Evolutionary conservation across 1,140 invertebrate genomes (phyloP).

Genomic region (Anastrepha obliqua): DNA sequence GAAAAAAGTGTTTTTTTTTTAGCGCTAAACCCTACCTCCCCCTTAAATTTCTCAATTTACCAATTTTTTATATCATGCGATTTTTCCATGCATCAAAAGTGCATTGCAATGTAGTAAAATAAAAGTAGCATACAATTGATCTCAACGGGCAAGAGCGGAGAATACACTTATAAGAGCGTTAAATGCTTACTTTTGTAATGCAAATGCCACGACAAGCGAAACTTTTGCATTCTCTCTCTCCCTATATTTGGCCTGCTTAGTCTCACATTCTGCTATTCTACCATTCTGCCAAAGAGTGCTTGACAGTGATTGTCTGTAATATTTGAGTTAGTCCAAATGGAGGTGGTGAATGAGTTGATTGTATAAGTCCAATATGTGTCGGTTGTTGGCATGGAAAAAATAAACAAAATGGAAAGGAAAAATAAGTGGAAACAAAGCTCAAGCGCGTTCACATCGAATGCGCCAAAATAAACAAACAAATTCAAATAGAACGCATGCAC

Average conservation of each 20-base stretch:
- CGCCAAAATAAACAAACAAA: conserved; percentile 28
- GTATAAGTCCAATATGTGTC: background rate
- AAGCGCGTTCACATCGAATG: background rate
- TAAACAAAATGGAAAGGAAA: background rate
- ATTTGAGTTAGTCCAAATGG: background rate
- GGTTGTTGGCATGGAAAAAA: background rate
- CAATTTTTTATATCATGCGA: conserved; percentile 16
- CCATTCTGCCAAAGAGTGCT: too few relatives aligned
- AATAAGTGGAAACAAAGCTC: background rate
- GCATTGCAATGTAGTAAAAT: background rate
- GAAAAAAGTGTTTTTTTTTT: too few relatives aligned
- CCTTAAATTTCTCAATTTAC: too few relatives aligned
- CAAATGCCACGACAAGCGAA: too few relatives aligned
- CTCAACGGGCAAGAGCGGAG: too few relatives aligned
- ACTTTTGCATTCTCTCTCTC: too few relatives aligned
- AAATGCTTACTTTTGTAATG: too few relatives aligned
- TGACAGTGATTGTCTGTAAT: too few relatives aligned
- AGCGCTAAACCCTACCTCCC: too few relatives aligned
- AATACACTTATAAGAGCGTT: too few relatives aligned
- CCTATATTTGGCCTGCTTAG: too few relatives aligned
- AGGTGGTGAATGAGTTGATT: background rate
- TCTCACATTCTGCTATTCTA: too few relatives aligned
- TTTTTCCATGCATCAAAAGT: background rate
- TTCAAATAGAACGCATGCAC: background rate
- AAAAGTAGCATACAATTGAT: background rate